phyloP scores from a whole-genome alignment of 1,140 invertebrate species.

The Drosophila pachea region DNA sequence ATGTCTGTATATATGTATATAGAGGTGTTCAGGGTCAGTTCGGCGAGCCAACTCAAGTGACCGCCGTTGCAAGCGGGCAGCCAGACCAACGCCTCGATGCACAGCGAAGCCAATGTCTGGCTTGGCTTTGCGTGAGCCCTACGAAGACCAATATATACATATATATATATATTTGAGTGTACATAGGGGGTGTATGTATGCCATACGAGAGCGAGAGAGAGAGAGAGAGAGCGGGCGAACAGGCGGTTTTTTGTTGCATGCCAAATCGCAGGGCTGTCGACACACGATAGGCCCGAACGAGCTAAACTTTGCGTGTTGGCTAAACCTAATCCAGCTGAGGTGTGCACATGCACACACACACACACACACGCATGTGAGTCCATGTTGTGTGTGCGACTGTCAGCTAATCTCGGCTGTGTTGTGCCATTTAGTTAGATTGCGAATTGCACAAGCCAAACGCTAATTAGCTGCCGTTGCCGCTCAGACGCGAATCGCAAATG shows the following conservation, averaged over 20 bases:
- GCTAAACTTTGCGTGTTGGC: constrained; percentile 69
- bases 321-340: constrained; percentile 55
- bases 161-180: not conserved
- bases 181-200: constrained; percentile 2
- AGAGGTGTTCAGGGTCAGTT: constrained; percentile 33
- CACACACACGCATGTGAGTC: not conserved
- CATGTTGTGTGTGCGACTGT: constrained; percentile 46
- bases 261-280: constrained; percentile 38
- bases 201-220: constrained; percentile 6
- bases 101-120: constrained; percentile 26
- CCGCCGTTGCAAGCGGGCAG: constrained; percentile 4
- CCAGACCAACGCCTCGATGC: constrained; percentile 32
- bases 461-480: constrained; percentile 31
- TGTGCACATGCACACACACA: not conserved
- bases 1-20: not conserved
- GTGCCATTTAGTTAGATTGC: constrained; percentile 39
- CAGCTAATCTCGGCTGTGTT: constrained; percentile 54
- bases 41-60: constrained; percentile 15
- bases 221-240: not conserved
- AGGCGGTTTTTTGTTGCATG: constrained; percentile 17
- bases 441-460: constrained; percentile 26
- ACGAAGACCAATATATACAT: not conserved
- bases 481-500: constrained; percentile 18
- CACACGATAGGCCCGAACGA: constrained; percentile 26
- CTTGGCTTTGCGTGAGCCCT: constrained; percentile 6